Evolutionary conservation across 1,140 invertebrate genomes (phyloP).

Genomic region (Scaptomyza hsui): DNA sequence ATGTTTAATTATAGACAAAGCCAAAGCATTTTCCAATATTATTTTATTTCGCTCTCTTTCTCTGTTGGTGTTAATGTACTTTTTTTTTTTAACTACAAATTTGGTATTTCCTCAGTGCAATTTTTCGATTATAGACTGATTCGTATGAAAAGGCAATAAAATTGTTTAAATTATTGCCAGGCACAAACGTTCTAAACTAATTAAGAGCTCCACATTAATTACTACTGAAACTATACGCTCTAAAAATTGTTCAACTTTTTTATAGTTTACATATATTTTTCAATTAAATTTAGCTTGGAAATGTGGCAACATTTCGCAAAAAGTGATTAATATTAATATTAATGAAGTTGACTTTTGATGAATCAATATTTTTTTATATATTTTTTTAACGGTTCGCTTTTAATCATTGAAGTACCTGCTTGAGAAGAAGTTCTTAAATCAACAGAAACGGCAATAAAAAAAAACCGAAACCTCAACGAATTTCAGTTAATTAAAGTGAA

Average conservation of each 20-base stretch:
- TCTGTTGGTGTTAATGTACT: constrained; percentile 35
- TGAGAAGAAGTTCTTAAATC: constrained; percentile 31
- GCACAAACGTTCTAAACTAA: constrained; percentile 41
- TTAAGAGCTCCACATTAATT: constrained; percentile 37
- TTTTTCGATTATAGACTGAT: constrained; percentile 48
- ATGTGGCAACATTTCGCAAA: no score
- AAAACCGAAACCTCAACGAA: constrained; percentile 15
- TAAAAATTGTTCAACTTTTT: constrained; percentile 10
- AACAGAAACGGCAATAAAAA: constrained; percentile 28
- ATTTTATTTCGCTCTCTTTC: constrained; percentile 44
- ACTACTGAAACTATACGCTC: neutral
- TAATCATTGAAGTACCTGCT: constrained; percentile 32
- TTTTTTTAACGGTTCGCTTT: constrained; percentile 27
- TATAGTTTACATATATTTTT: no score
- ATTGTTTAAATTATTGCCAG: constrained; percentile 30
- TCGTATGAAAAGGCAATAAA: constrained; percentile 27
- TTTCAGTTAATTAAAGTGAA: constrained; percentile 49
- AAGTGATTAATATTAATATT: no score
- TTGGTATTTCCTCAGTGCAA: constrained; percentile 1
- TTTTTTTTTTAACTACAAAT: constrained; percentile 27
- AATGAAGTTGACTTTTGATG: neutral
- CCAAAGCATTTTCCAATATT: constrained; percentile 78
- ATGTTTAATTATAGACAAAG: constrained; percentile 78
- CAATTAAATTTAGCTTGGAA: no score
- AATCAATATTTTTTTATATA: constrained; percentile 14